These are phyloP conservation scores for Drosophila parabipectinata DNA, from an alignment of 1,140 invertebrate species.

Conservation along the genomic window DNA sequence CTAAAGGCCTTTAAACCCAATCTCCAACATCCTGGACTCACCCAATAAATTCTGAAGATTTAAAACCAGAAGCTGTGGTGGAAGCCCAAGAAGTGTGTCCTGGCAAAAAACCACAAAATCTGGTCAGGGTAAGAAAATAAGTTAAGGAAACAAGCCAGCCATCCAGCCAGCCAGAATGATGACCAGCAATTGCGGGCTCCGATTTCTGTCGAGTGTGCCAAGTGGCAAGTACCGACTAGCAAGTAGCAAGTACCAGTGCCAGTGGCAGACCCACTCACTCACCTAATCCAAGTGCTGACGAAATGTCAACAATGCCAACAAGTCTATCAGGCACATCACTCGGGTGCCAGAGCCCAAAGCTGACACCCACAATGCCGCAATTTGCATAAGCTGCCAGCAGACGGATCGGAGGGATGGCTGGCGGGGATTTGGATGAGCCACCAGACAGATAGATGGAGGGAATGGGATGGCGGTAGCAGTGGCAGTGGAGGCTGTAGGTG, in stretches of 20 bases:
- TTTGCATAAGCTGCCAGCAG: conserved; percentile 77
- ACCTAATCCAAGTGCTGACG: conserved; percentile 58
- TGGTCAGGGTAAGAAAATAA: conserved; percentile 22
- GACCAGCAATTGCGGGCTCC: conserved; percentile 43
- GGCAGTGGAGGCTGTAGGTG: conserved; percentile 24
- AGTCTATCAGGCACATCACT: conserved; percentile 68
- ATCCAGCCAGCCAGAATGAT: conserved; percentile 9
- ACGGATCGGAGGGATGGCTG: conserved; percentile 34
- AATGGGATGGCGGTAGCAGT: background rate
- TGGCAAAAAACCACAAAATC: conserved; percentile 41
- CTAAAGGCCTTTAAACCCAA: conserved; percentile 5
- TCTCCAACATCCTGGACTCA: conserved; percentile 19
- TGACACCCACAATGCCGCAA: conserved; percentile 78
- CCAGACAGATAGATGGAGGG: conserved; percentile 19
- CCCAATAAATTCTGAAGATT: background rate
- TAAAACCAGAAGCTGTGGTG: conserved; percentile 34
- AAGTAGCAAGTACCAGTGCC: conserved; percentile 14
- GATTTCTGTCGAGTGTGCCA: conserved; percentile 34
- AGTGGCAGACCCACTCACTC: conserved; percentile 51
- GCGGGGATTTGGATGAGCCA: conserved; percentile 23
- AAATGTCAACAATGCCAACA: conserved; percentile 80
- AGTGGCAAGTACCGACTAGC: conserved; percentile 40
- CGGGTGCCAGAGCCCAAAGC: conserved; percentile 36
- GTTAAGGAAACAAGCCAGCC: background rate
- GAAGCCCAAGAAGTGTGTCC: conserved; percentile 40